A percentile compares a stretch with the other conserved stretches of the same genome.
phyloP scores from a whole-genome alignment of 2,888 invertebrate genomes.

The Troilus luridus region DNA sequence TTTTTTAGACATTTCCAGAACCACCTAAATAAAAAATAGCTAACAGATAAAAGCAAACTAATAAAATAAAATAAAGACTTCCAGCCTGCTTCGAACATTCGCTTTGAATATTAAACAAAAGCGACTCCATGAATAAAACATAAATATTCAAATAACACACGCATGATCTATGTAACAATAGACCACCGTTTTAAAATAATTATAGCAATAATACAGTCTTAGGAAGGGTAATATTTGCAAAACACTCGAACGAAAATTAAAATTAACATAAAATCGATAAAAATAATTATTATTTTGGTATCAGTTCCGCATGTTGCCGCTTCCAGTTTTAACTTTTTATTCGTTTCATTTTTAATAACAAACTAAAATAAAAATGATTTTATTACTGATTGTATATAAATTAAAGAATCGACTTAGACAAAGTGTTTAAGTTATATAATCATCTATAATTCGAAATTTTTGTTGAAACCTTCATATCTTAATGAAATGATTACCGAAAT shows the following conservation, averaged over 20 bases:
- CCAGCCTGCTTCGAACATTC: not conserved
- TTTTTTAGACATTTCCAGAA: conserved; percentile 17
- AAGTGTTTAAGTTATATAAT: too few relatives aligned
- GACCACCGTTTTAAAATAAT: not conserved
- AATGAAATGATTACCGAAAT: too few relatives aligned
- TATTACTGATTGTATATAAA: too few relatives aligned
- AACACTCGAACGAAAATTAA: not conserved
- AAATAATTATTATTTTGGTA: not conserved
- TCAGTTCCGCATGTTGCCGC: too few relatives aligned
- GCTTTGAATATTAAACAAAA: not conserved
- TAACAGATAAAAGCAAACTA: not conserved
- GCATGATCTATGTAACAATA: not conserved
- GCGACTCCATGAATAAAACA: not conserved
- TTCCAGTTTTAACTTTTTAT: too few relatives aligned
- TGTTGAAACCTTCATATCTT: too few relatives aligned
- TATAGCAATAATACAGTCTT: not conserved
- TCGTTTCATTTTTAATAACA: too few relatives aligned
- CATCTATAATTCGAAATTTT: too few relatives aligned
- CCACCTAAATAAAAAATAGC: not conserved
- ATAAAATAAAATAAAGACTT: not conserved
- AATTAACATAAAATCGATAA: not conserved
- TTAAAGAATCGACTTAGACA: too few relatives aligned
- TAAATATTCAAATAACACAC: not conserved
- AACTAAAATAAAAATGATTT: too few relatives aligned
- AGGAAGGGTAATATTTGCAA: not conserved